Base-by-base conservation (phyloP, 2,888 invertebrate species). In the Macaria liturata region DNA sequence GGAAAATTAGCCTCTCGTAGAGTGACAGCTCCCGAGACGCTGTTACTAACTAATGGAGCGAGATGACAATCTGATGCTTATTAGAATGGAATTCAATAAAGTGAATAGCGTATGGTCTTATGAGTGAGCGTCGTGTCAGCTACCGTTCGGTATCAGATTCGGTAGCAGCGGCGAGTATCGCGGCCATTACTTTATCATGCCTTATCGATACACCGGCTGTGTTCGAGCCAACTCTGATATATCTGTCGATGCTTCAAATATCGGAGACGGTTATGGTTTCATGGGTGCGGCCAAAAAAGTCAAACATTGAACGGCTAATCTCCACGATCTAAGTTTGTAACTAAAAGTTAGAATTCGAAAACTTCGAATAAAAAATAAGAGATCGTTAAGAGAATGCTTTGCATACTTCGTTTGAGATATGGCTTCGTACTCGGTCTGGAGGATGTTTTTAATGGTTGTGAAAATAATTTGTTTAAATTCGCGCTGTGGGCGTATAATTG, bases 141-240 rank as follows among this genome's bases (percentile, higher is more conserved):
- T 84, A 83, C 86, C 73, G 85, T 84, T 68, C 72, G 72, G 72
- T 83, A 85, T 85, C 86, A 85, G 84, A 86, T 87, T 83, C 90
- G 77, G 88, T 88, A 89, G 90, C 88, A 58, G 70, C 70, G 66
- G 64, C 67, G 53, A 65, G 71, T 83, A 84, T 83, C 81, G 72
- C 72, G 75, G 70, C 82, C 87, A 87, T 88, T 88, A 88, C 83
- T 86, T 85, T 87, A 87, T 86, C 86, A 84, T 85, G 79, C 82
- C 83, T 80, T 86, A 88, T 88, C 88, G 80, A 69, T 68, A 62
- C 71, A 65, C 67, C 70, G 69, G 61, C 70, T 67, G 65, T 76
- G 75, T 75, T 71, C 71, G 63, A 64, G 65, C 68, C 71, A 72
- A 74, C 79, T 75, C 80, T 78, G 84, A 86, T 85, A 74, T 80